Conservation (phyloP, 2,113 vertebrate species). For the Bubalus kerabau region DNA sequence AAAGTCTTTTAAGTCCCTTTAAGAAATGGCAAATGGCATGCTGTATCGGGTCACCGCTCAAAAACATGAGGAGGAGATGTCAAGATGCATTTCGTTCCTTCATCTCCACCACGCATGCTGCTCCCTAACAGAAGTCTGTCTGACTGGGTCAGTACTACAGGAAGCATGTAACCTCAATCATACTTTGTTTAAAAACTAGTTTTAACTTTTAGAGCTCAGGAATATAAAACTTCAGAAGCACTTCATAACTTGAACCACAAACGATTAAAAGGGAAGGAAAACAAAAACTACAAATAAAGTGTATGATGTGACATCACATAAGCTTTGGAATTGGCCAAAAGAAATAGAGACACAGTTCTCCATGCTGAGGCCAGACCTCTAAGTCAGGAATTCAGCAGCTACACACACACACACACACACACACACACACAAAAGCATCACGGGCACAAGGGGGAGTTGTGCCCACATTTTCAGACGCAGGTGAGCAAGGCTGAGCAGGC, state of each 20-base stretch:
- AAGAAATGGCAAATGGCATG: neutral
- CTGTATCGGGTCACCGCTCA: conserved; percentile 34
- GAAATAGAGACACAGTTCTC: neutral
- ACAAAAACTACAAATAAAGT: neutral
- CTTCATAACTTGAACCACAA: neutral
- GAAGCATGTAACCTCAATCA: conserved; percentile 25
- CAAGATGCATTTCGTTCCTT: neutral
- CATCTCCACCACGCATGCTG: neutral
- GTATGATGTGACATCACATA: neutral
- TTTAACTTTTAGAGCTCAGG: neutral
- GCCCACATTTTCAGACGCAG: neutral
- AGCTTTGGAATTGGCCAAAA: neutral
- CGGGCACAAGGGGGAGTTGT: neutral
- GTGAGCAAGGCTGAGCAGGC: neutral
- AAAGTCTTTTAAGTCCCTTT: neutral
- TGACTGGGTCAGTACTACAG: neutral
- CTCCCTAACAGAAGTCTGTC: neutral
- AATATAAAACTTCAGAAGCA: neutral
- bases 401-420: neutral
- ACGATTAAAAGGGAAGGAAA: neutral
- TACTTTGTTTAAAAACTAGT: neutral
- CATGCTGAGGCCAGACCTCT: neutral
- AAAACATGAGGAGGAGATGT: neutral
- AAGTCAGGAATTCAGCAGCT: neutral
- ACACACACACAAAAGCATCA: neutral